A percentile compares a stretch with the other conserved stretches of the same genome.
Evolutionary conservation across 1,140 invertebrate species (phyloP).

Genomic region (Brachionus calyciflorus): DNA sequence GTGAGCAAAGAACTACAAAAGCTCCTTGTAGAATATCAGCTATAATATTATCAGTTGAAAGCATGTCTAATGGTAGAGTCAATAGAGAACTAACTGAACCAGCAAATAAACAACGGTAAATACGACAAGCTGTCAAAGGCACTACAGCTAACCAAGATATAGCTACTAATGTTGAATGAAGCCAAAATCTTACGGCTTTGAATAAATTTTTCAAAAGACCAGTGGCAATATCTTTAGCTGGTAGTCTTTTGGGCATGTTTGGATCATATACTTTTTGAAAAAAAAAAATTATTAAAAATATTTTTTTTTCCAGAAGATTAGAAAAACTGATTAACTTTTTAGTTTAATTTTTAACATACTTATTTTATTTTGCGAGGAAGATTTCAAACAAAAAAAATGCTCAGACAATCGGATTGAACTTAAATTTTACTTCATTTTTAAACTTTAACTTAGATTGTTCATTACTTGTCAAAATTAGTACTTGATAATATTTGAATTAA

Average conservation of each 20-base stretch:
- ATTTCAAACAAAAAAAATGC: no score
- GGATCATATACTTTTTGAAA: slow-evolving; percentile 78
- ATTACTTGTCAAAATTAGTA: no score
- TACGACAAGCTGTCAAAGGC: slow-evolving; percentile 87
- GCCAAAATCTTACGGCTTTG: slow-evolving; percentile 88
- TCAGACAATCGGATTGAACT: no score
- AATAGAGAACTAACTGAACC: slow-evolving; percentile 75
- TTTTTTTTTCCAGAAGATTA: no score
- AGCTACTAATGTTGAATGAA: slow-evolving; percentile 91
- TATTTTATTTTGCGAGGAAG: no score
- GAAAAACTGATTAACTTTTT: no score
- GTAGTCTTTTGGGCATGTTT: slow-evolving; percentile 88
- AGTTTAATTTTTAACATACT: no score
- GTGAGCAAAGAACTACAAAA: slow-evolving; percentile 90
- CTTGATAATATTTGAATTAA: no score
- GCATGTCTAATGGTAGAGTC: slow-evolving; percentile 82
- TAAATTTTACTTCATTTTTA: no score
- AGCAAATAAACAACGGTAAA: slow-evolving; percentile 85
- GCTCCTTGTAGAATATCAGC: slow-evolving; percentile 91
- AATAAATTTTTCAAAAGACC: slow-evolving; percentile 83
- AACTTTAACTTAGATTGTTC: no score
- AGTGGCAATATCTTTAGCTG: slow-evolving; percentile 80
- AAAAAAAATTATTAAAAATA: no score
- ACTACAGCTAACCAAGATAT: slow-evolving; percentile 96
- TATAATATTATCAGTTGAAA: slow-evolving; percentile 85